phyloP scores from a whole-genome alignment of 1,140 invertebrate species.

The Brachionus calyciflorus region DNA sequence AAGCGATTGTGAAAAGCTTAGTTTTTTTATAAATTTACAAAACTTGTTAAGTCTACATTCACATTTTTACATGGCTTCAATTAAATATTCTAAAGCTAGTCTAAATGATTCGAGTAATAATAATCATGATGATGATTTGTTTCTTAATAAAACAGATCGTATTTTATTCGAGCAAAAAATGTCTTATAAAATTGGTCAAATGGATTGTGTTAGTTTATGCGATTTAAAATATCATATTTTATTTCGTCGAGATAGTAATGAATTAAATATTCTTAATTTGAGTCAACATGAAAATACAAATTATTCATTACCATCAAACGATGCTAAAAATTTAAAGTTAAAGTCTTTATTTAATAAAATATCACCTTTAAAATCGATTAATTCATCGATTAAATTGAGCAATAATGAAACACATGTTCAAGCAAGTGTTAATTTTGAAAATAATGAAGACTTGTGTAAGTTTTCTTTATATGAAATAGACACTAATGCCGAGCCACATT shows the following conservation, averaged over 20 bases:
- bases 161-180: conserved; percentile 48
- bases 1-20: conserved; percentile 51
- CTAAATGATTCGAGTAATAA: background rate
- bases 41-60: conserved; percentile 56
- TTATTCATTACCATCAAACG: no score
- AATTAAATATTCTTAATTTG: no score
- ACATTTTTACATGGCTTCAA: background rate
- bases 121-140: background rate
- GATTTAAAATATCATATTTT: conserved; percentile 41
- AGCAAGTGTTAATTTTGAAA: no score
- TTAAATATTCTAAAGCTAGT: no score
- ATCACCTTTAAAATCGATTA: no score
- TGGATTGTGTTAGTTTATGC: conserved; percentile 51
- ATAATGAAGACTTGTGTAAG: background rate
- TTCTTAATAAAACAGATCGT: background rate
- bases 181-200: conserved; percentile 53
- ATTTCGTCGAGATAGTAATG: background rate
- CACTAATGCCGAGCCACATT: background rate
- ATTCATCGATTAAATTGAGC: no score
- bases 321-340: no score
- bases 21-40: conserved; percentile 57
- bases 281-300: no score
- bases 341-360: no score
- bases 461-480: background rate
- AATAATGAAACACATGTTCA: no score